Conservation (phyloP, 2,113 vertebrate species). For the Sander lucioperca region DNA sequence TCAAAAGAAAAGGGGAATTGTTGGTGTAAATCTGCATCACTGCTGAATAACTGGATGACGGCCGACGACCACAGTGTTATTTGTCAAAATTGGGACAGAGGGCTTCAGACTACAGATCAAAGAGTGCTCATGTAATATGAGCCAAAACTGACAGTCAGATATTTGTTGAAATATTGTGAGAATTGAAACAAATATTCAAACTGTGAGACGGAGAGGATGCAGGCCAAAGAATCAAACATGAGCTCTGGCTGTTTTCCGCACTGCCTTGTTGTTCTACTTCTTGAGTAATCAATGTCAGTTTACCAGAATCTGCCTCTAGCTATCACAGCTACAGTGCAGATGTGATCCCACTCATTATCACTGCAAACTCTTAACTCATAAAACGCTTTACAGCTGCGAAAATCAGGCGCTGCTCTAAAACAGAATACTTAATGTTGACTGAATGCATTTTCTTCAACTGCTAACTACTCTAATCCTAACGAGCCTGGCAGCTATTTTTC, state of each 20-base stretch:
- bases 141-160: conserved; percentile 9
- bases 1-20: not conserved
- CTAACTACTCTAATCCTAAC: not conserved
- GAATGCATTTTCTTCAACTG: conserved; percentile 26
- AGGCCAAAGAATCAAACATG: conserved; percentile 42
- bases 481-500: conserved; percentile 13
- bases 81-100: not conserved
- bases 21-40: conserved; percentile 1
- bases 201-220: conserved; percentile 15
- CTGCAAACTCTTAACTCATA: conserved; percentile 50
- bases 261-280: conserved; percentile 63
- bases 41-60: not conserved
- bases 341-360: conserved; percentile 65
- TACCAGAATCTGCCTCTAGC: conserved; percentile 60
- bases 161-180: conserved; percentile 16
- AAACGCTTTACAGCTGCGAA: conserved; percentile 48
- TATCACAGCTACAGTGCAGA: conserved; percentile 54
- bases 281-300: conserved; percentile 62
- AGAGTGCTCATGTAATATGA: conserved; percentile 19
- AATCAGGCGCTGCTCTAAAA: conserved; percentile 39
- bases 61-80: not conserved
- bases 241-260: conserved; percentile 41
- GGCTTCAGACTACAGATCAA: conserved; percentile 14
- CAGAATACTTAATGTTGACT: conserved; percentile 29
- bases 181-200: conserved; percentile 7